Conservation (phyloP, 2,797 vertebrate genomes). For the Peromyscus attwateri region DNA sequence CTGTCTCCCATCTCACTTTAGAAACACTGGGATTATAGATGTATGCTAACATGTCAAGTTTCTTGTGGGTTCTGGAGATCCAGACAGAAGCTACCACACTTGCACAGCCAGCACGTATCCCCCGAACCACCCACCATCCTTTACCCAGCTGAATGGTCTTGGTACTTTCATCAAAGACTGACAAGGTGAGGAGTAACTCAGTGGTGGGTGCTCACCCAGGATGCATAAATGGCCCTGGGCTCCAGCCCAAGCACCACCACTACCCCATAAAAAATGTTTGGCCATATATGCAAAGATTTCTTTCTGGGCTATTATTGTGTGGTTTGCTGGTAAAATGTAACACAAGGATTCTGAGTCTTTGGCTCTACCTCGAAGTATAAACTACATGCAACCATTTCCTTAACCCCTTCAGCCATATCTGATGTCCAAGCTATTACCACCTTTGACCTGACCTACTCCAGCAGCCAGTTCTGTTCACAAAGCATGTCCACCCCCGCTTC, state of each 20-base stretch:
- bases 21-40: background rate
- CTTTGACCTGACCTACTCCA: background rate
- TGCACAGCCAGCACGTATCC: background rate
- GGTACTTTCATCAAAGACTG: background rate
- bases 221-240: background rate
- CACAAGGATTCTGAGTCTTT: background rate
- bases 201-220: background rate
- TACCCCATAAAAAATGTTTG: background rate
- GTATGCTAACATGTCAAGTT: background rate
- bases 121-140: background rate
- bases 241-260: background rate
- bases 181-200: background rate
- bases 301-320: background rate
- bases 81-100: background rate
- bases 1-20: background rate
- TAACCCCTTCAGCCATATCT: background rate
- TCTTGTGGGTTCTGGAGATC: background rate
- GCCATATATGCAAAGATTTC: background rate
- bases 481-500: too few species aligned
- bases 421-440: background rate
- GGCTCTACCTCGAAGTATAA: background rate
- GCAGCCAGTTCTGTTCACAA: background rate
- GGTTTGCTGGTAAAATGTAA: background rate
- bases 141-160: background rate
- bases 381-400: background rate